Conservation (phyloP, 2,888 invertebrate species). For the Ctena decussata region DNA sequence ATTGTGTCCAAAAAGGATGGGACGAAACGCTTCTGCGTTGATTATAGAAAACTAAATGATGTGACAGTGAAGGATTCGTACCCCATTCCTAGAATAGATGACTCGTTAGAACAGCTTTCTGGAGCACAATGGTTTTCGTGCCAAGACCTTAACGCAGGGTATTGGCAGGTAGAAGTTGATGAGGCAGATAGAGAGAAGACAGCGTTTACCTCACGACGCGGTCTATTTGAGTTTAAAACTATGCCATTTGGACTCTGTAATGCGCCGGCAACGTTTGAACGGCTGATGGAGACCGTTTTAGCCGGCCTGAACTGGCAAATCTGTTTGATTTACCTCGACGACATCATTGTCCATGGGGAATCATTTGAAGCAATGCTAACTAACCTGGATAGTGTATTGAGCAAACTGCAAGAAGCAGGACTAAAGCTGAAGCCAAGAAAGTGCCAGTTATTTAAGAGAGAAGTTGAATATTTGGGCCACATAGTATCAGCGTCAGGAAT, state of each 20-base stretch:
- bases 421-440: neutral
- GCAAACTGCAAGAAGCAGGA: constrained; percentile 1
- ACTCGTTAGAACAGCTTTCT: constrained; percentile 12
- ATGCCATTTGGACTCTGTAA: no score
- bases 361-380: constrained; percentile 27
- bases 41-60: constrained; percentile 32
- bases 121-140: constrained; percentile 43
- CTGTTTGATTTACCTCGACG: no score
- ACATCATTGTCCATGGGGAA: constrained; percentile 25
- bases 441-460: no score
- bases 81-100: constrained; percentile 25
- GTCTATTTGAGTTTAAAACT: constrained; percentile 2
- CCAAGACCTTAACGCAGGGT: constrained; percentile 60
- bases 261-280: constrained; percentile 58
- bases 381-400: constrained; percentile 21
- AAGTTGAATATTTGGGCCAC: no score
- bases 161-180: constrained; percentile 53
- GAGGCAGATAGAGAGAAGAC: constrained; percentile 1
- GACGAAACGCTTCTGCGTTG: constrained; percentile 23
- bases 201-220: neutral
- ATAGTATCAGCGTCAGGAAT: no score
- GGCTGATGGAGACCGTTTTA: constrained; percentile 40
- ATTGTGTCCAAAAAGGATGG: no score
- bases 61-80: constrained; percentile 32
- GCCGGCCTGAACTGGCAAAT: no score